Conservation (phyloP, 2,113 vertebrate species). For the Silurus asotus region DNA sequence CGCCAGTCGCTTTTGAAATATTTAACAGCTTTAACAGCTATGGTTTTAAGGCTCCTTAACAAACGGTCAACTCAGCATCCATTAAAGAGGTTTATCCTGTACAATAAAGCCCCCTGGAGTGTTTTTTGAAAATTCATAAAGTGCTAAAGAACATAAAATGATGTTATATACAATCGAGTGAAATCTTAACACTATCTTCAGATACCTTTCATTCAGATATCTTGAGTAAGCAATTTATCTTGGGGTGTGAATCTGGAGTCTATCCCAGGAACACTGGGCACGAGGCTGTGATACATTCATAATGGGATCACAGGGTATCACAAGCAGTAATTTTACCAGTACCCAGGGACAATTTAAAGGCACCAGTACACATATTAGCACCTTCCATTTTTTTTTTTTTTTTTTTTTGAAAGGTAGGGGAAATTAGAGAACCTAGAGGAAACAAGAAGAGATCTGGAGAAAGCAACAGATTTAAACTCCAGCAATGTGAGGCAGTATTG, state of each 20-base stretch:
- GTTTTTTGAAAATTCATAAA: conserved; percentile 39
- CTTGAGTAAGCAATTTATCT: neutral
- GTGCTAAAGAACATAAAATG: neutral
- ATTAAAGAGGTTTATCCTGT: conserved; percentile 59
- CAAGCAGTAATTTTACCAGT: neutral
- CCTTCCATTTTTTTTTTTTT: neutral
- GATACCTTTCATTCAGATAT: neutral
- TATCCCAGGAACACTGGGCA: neutral
- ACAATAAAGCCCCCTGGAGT: conserved; percentile 48
- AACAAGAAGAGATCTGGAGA: neutral
- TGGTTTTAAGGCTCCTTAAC: conserved; percentile 57
- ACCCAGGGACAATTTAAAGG: neutral
- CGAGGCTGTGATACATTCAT: neutral
- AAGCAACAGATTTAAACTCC: too few species aligned
- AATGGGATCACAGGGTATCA: neutral
- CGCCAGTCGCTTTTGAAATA: conserved; percentile 52
- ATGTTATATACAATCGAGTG: neutral
- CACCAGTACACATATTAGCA: neutral
- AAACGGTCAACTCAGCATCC: conserved; percentile 54
- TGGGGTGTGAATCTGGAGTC: neutral
- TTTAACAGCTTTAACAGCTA: conserved; percentile 56
- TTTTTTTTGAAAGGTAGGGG: neutral
- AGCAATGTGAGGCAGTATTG: too few species aligned
- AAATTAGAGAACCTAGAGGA: neutral
- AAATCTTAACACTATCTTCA: neutral